These are phyloP conservation scores for Artemia franciscana DNA, from an alignment of 1,140 invertebrate genomes.

Conservation along the genomic window DNA sequence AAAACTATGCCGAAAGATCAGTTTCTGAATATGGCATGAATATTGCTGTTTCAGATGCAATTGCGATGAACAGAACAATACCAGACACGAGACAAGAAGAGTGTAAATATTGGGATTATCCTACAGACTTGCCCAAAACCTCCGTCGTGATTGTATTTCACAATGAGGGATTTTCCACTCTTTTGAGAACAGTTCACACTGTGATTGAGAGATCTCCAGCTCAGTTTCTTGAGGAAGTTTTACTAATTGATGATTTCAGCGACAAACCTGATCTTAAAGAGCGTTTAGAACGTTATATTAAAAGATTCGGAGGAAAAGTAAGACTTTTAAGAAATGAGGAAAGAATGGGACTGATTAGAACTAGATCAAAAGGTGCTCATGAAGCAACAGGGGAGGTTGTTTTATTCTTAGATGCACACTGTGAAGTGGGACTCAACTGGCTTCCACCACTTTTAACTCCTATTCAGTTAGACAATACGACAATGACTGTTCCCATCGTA, in stretches of 20 bases:
- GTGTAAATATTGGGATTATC: slow-evolving; percentile 91
- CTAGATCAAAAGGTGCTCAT: slow-evolving; percentile 66
- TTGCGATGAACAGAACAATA: slow-evolving; percentile 50
- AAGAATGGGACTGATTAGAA: slow-evolving; percentile 71
- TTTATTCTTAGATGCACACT: slow-evolving; percentile 86
- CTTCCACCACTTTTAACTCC: slow-evolving; percentile 78
- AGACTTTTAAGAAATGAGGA: slow-evolving; percentile 58
- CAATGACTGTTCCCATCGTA: slow-evolving; percentile 92
- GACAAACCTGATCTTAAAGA: slow-evolving; percentile 69
- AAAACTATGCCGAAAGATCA: slow-evolving; percentile 47
- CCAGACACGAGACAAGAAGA: slow-evolving; percentile 65
- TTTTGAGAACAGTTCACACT: slow-evolving; percentile 82
- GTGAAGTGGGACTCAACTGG: slow-evolving; percentile 86
- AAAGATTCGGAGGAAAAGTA: slow-evolving; percentile 65
- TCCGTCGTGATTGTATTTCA: slow-evolving; percentile 96
- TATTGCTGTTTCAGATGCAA: slow-evolving; percentile 85
- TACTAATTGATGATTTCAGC: slow-evolving; percentile 91
- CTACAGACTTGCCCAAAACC: slow-evolving; percentile 56
- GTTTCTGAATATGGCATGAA: slow-evolving; percentile 88
- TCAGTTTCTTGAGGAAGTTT: slow-evolving; percentile 70
- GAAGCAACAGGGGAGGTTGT: slow-evolving; percentile 87
- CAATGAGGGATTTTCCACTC: slow-evolving; percentile 86
- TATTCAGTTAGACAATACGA: slow-evolving; percentile 58
- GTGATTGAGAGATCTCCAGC: slow-evolving; percentile 76
- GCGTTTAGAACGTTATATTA: slow-evolving; percentile 69